Percentiles rank a stretch among this genome's conserved stretches.
Conservation (phyloP, 2,113 vertebrate species). For the Hepsetus odoe region DNA sequence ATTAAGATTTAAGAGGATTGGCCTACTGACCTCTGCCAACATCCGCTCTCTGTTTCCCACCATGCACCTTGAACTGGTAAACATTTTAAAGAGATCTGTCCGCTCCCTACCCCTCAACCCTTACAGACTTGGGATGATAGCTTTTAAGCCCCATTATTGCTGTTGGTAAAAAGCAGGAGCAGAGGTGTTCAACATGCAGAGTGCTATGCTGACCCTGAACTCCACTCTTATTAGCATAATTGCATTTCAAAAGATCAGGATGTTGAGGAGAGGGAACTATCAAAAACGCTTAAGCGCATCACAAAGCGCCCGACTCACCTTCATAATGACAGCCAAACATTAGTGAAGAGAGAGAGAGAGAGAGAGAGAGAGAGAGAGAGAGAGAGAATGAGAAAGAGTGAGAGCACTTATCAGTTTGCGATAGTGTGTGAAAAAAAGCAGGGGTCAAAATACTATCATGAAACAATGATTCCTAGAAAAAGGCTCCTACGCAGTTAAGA, state of each 20-base stretch:
- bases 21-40: background rate
- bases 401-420: conserved; percentile 4
- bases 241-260: conserved; percentile 74
- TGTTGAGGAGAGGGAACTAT: conserved; percentile 58
- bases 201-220: conserved; percentile 61
- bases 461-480: conserved; percentile 20
- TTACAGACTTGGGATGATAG: conserved; percentile 61
- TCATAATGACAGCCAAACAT: conserved; percentile 37
- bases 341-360: background rate
- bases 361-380: background rate
- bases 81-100: conserved; percentile 45
- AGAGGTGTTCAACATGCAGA: conserved; percentile 34
- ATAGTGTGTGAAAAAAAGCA: conserved; percentile 19
- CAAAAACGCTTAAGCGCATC: conserved; percentile 27
- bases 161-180: conserved; percentile 50
- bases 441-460: background rate
- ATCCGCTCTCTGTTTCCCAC: background rate
- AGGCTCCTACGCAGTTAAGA: too few relatives aligned
- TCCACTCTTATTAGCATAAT: conserved; percentile 70
- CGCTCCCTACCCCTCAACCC: conserved; percentile 26
- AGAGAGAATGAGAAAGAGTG: background rate
- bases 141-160: conserved; percentile 73
- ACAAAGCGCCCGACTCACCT: conserved; percentile 42
- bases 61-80: conserved; percentile 45
- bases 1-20: background rate